A percentile compares a stretch with the other conserved stretches of the same genome.
Evolutionary conservation across 2,113 vertebrate genomes (phyloP).

Genomic region (Ochotona princeps): DNA sequence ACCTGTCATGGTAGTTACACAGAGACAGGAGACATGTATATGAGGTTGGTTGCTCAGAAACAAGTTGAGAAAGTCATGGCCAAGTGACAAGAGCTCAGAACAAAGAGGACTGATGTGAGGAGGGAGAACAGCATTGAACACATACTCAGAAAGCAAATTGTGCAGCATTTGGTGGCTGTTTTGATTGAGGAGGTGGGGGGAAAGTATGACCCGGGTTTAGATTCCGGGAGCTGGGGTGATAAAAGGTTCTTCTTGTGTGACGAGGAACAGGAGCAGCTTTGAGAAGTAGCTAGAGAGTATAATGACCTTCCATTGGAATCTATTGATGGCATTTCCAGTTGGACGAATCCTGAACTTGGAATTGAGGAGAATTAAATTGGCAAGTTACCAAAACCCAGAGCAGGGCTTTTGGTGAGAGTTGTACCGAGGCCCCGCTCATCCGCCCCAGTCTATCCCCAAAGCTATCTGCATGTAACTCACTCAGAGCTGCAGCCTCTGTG

Average conservation of each 20-base stretch:
- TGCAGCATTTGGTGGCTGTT: not conserved
- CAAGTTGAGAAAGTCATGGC: not conserved
- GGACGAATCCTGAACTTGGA: not conserved
- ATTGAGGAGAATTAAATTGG: not conserved
- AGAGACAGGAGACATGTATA: not conserved
- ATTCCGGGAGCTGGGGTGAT: rapidly evolving
- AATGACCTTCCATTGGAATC: not conserved
- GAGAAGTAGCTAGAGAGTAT: rapidly evolving
- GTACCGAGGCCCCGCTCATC: rapidly evolving
- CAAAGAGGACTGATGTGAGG: not conserved
- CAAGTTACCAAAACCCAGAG: not conserved
- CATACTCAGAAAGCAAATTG: not conserved
- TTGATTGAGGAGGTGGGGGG: not conserved
- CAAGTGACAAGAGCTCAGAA: not conserved
- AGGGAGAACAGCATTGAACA: not conserved
- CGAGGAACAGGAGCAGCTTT: not conserved
- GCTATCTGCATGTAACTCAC: rapidly evolving
- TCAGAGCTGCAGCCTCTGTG: not conserved
- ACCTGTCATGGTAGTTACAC: rapidly evolving
- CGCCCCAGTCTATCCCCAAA: not conserved
- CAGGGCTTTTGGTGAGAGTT: not conserved
- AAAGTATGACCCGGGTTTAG: not conserved
- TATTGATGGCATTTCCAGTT: not conserved
- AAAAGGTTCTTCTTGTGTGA: not conserved
- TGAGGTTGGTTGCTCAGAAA: not conserved